A percentile compares a stretch with the other conserved stretches of the same genome.
Conservation (phyloP, 2,113 vertebrate genomes). For the Corythornis cristatus region DNA sequence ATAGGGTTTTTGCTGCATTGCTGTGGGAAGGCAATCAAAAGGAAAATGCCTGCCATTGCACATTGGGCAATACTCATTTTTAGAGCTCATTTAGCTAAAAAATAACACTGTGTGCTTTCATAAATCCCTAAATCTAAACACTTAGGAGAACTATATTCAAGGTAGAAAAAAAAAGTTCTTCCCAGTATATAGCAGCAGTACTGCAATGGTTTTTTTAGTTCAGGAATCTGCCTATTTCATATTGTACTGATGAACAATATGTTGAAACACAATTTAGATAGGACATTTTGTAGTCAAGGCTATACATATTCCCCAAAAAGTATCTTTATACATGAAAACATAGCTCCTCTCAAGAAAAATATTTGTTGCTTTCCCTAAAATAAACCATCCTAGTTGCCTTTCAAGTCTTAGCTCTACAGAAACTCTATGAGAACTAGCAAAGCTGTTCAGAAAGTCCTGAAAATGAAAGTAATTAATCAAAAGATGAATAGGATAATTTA, state of each 20-base stretch:
- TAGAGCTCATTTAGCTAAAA: slow-evolving; percentile 29
- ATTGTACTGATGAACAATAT: not conserved
- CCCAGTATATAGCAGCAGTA: not conserved
- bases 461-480: not conserved
- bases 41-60: not conserved
- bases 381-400: not conserved
- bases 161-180: not conserved
- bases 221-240: not conserved
- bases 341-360: not conserved
- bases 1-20: slow-evolving; percentile 3
- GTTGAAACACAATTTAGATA: not conserved
- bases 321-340: not conserved
- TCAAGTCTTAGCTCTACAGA: not conserved
- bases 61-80: not conserved
- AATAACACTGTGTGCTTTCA: not conserved
- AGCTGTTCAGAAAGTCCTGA: not conserved
- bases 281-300: not conserved
- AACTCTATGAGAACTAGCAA: not conserved
- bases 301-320: not conserved
- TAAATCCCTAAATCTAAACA: not conserved
- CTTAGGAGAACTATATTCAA: not conserved
- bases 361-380: not conserved
- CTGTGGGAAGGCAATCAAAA: slow-evolving; percentile 24
- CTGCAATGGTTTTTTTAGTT: not conserved
- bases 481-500: not conserved